These are phyloP conservation scores for Lepidonotus clava DNA, from an alignment of 2,888 invertebrate genomes.

Conservation along the genomic window DNA sequence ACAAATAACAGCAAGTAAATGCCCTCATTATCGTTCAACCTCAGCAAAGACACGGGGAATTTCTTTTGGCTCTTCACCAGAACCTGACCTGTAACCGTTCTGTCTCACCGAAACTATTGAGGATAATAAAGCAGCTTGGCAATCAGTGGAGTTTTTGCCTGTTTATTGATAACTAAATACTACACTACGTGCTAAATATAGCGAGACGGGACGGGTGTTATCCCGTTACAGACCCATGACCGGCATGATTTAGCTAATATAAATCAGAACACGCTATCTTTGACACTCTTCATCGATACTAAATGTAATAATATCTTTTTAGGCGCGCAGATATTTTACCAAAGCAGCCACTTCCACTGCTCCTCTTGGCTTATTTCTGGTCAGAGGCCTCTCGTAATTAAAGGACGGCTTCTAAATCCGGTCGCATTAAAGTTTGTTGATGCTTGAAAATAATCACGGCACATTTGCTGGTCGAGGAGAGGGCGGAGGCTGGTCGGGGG, in stretches of 20 bases:
- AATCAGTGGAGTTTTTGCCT: too few species aligned
- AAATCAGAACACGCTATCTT: neutral
- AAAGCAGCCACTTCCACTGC: slow-evolving; percentile 5
- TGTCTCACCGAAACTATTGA: too few species aligned
- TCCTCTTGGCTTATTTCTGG: neutral
- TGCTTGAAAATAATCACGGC: slow-evolving; percentile 22
- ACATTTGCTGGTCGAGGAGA: neutral
- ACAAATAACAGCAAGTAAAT: too few species aligned
- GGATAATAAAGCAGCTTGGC: too few species aligned
- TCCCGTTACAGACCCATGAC: neutral
- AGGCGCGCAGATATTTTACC: neutral
- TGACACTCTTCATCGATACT: neutral
- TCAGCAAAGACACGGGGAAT: too few species aligned
- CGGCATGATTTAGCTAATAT: neutral
- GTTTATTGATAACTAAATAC: too few species aligned
- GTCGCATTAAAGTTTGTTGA: neutral
- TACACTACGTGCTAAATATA: neutral
- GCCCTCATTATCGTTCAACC: too few species aligned
- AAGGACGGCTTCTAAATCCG: neutral
- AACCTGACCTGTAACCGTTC: too few species aligned
- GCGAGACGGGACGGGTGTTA: neutral
- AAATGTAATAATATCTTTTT: neutral
- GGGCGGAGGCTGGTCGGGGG: neutral
- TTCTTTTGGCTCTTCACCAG: too few species aligned
- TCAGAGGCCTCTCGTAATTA: neutral